These are phyloP conservation scores for Pampusana beccarii DNA, from an alignment of 2,113 vertebrate genomes.

Conservation along the genomic window DNA sequence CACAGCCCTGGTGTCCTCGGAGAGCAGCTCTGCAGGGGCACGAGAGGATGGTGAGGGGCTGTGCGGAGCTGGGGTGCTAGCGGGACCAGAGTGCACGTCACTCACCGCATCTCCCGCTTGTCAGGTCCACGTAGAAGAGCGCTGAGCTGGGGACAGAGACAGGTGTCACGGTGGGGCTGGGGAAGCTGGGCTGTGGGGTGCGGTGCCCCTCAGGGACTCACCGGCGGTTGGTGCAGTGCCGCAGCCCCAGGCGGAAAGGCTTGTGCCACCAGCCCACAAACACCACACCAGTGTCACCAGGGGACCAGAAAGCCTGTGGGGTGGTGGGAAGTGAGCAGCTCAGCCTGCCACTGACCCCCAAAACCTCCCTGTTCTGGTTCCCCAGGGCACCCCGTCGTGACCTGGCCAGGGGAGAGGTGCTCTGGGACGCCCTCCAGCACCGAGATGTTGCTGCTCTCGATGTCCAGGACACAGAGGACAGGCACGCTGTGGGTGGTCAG, in stretches of 20 bases:
- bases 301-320: conserved; percentile 93
- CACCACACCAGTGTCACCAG: conserved; percentile 89
- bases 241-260: conserved; percentile 89
- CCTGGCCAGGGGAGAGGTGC: conserved; percentile 91
- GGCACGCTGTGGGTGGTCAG: conserved; percentile 83
- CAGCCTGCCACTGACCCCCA: not conserved
- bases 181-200: not conserved
- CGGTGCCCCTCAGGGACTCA: not conserved
- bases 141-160: conserved; percentile 13
- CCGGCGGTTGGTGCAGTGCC: conserved; percentile 50
- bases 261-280: conserved; percentile 95
- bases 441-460: conserved; percentile 87
- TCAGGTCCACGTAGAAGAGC: conserved; percentile 40
- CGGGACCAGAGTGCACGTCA: rapidly evolving
- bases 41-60: not conserved
- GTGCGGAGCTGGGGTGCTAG: rapidly evolving
- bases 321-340: not conserved
- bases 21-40: conserved; percentile 14
- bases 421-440: conserved; percentile 89
- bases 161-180: rapidly evolving
- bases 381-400: conserved; percentile 5
- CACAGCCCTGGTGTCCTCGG: not conserved
- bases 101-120: not conserved
- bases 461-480: conserved; percentile 88
- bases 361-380: not conserved